These are phyloP conservation scores for Ichneumoninae sp. DNA, from an alignment of 2,888 invertebrate genomes.

Conservation along the genomic window DNA sequence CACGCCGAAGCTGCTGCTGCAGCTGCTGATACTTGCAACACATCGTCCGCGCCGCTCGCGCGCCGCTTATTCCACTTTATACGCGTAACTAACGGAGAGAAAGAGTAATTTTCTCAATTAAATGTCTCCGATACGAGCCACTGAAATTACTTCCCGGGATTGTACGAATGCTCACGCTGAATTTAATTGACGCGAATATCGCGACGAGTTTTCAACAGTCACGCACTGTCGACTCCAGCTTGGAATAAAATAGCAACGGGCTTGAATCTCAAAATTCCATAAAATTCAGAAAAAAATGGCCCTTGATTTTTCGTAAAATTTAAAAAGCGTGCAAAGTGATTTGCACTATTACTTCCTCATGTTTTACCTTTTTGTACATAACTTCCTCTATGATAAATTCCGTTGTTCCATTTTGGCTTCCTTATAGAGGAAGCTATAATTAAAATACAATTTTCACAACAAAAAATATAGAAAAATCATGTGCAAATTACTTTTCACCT, in stretches of 20 bases:
- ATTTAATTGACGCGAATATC: neutral
- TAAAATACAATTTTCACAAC: no score
- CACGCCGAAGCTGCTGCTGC: constrained; percentile 26
- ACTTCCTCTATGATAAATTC: no score
- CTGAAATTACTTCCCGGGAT: neutral
- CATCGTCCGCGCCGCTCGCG: constrained; percentile 10
- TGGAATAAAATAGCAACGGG: neutral
- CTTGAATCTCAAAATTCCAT: neutral
- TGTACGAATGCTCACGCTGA: neutral
- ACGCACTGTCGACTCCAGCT: neutral
- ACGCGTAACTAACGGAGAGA: neutral
- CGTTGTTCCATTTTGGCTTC: no score
- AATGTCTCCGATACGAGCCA: neutral
- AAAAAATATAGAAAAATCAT: no score
- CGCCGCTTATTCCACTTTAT: neutral
- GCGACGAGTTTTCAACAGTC: neutral
- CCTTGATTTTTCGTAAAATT: no score
- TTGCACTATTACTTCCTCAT: no score
- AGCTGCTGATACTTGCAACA: constrained; percentile 24
- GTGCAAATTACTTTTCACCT: no score
- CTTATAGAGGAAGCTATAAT: no score
- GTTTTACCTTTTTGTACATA: no score
- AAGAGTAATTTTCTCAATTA: neutral
- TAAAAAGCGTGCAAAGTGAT: no score
- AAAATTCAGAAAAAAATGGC: neutral